Evolutionary conservation across 2,888 invertebrate species (phyloP).

Genomic region (Lysandra bellargus): DNA sequence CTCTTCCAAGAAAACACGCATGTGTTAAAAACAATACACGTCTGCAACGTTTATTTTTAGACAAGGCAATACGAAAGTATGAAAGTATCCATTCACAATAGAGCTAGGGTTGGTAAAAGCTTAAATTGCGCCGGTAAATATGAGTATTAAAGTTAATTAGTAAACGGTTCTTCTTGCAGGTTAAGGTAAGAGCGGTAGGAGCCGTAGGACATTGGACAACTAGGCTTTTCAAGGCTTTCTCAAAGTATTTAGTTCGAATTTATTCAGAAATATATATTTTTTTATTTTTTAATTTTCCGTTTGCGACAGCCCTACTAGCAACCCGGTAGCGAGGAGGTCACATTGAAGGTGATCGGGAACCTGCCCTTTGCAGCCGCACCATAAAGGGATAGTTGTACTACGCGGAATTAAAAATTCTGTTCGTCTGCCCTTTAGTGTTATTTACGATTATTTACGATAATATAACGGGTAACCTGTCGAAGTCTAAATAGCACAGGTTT

Average conservation of each 20-base stretch:
- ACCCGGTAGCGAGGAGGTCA: conserved; percentile 69
- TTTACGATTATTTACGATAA: conserved; percentile 37
- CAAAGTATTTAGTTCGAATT: neutral
- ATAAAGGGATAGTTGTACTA: conserved; percentile 52
- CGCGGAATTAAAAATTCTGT: conserved; percentile 41
- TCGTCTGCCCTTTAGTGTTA: conserved; percentile 41
- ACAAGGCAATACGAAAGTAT: neutral
- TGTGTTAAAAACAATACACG: neutral
- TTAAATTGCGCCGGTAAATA: neutral
- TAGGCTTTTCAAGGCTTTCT: neutral
- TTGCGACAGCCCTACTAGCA: conserved; percentile 38
- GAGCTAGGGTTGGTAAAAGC: neutral
- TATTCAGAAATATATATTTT: neutral
- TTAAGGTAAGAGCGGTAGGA: no score
- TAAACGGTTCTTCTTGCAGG: no score
- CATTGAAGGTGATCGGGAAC: conserved; percentile 59
- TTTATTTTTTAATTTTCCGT: neutral
- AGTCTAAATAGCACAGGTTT: conserved; percentile 2
- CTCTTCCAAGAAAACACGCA: neutral
- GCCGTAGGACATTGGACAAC: no score
- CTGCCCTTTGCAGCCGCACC: conserved; percentile 60
- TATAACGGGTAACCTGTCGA: conserved; percentile 16
- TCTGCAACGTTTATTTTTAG: neutral
- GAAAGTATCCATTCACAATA: conserved; percentile 3
- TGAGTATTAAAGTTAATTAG: neutral